Base-by-base conservation (phyloP, 2,888 invertebrate species). In the Heliconius ismenius region DNA sequence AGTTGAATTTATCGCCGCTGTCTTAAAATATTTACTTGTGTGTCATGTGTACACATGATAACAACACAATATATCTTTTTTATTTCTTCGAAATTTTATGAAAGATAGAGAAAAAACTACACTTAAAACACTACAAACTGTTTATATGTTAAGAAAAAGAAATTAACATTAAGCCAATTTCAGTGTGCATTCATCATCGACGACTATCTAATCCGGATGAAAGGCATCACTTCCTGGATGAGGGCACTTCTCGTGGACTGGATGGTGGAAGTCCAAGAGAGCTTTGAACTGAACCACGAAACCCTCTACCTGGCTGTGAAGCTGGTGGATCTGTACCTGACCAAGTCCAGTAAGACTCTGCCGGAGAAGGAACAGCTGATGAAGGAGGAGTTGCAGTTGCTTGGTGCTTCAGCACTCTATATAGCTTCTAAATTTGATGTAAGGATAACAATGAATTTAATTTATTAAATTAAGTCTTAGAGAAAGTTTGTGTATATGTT, bases 241-340 rank as follows among this genome's bases (percentile, higher is more conserved):
- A 95, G 99, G 72, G 96, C 98, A 0, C 95, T 99, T 32, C 95
- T 99, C 4, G 97, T 99, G 0, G 99, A 99, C 92, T 99, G 99
- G 99, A 97, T 99, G 97, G 99, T 99, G 65, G 99, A 99, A 88
- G 97, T 99, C 15, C 99, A 99, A 94, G 98, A 98, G 91, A 97
- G 97, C 81, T 99, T 99, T 89, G 99, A 99, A 90, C 95, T 99
- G 58, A 99, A 99, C 92, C 99, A 99, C 86, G 99, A 99, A 94
- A 99, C 99, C 0, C 94, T 99, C 11, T 99, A 99, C 91, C 95
- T 99, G 88, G 98, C 98, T 36, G 98, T 99, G 21, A 99, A 99
- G 94, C 93, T 99, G 82, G 97, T 99, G 7, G 99, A 99, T 91
- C 92, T 97, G 81, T 99, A 97, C 92, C 95, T 99, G 74, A 90